Evolutionary conservation across 2,113 vertebrate species (phyloP).

Genomic region (Nipponia nippon): DNA sequence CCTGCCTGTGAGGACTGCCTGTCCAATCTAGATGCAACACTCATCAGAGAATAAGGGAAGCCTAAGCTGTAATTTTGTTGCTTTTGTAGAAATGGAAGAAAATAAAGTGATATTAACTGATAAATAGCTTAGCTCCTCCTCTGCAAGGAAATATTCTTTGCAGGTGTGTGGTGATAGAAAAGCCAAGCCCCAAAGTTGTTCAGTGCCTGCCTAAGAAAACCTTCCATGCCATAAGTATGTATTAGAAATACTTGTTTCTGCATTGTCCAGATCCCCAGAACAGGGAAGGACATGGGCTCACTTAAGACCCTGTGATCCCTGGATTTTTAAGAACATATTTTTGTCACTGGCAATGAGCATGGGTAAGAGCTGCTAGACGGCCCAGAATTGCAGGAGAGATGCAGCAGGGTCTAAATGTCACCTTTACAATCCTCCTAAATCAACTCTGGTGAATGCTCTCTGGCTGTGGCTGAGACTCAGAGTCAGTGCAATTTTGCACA

Average conservation of each 20-base stretch:
- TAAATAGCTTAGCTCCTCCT: background rate
- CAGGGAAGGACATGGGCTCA: background rate
- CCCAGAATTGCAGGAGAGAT: background rate
- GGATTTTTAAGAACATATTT: background rate
- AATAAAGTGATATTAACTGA: background rate
- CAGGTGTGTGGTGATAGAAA: background rate
- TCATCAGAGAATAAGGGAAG: background rate
- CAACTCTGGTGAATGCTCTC: rapidly evolving
- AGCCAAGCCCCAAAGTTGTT: background rate
- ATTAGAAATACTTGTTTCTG: background rate
- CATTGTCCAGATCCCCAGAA: background rate
- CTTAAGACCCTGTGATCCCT: background rate
- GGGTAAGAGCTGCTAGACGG: background rate
- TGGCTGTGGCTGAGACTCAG: background rate
- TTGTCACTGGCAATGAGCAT: background rate
- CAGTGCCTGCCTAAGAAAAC: background rate
- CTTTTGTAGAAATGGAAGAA: background rate
- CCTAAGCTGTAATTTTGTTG: background rate
- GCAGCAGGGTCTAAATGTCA: background rate
- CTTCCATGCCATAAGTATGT: background rate
- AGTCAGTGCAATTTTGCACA: background rate
- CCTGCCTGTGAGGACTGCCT: background rate
- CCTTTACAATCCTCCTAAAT: background rate
- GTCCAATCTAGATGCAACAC: background rate
- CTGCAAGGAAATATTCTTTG: background rate